Conservation (phyloP, 37 sponge, comb jelly and placozoan genomes). For the Halisarca cf. caerulea region DNA sequence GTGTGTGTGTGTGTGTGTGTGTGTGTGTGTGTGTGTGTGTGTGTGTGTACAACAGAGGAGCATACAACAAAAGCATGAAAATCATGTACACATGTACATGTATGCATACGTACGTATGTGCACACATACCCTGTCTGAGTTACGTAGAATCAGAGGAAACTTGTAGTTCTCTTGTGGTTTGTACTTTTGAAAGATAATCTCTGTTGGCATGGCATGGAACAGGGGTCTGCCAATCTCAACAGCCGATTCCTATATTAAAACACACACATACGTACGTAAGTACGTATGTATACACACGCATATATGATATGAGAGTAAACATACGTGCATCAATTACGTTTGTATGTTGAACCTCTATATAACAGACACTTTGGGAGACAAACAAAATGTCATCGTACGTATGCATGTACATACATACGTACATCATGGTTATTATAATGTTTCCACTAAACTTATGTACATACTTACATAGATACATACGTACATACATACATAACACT, state of each 20-base stretch:
- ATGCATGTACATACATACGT: too few species aligned
- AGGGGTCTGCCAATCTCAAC: conserved; percentile 85
- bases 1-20: too few species aligned
- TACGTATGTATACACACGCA: not conserved
- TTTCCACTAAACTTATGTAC: too few species aligned
- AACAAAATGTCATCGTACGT: too few species aligned
- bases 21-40: too few species aligned
- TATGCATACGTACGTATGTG: not conserved
- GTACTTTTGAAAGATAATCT: conserved; percentile 92
- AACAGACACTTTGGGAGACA: too few species aligned
- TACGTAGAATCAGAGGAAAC: conserved; percentile 77
- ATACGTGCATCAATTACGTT: too few species aligned
- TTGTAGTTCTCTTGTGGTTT: conserved; percentile 75
- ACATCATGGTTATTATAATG: too few species aligned
- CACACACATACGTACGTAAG: not conserved
- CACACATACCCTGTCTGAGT: conserved; percentile 76
- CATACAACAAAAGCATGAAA: too few species aligned
- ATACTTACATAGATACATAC: not conserved
- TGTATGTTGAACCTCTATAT: too few species aligned
- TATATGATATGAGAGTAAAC: not conserved
- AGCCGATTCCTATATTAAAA: conserved; percentile 49
- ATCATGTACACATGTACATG: not conserved
- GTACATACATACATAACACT: not conserved
- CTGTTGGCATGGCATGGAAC: conserved; percentile 92
- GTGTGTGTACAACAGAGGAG: too few species aligned